Conservation (phyloP, 2,113 vertebrate species). For the Dromiciops gliroides region DNA sequence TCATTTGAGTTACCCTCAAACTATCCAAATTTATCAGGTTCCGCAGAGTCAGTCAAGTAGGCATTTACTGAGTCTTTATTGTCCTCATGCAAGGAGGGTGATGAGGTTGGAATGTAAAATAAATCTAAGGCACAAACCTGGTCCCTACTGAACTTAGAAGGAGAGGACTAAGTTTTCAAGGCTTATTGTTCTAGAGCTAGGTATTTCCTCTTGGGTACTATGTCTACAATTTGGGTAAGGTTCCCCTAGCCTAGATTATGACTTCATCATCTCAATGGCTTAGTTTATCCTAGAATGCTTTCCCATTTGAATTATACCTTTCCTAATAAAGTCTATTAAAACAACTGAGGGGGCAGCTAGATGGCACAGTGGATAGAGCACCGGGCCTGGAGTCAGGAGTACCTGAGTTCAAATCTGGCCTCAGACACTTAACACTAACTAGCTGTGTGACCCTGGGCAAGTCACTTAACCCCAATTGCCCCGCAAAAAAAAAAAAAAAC, state of each 20-base stretch:
- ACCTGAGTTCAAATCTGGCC: no score
- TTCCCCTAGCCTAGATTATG: slow-evolving; percentile 35
- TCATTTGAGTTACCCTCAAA: slow-evolving; percentile 4
- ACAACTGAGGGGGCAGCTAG: no score
- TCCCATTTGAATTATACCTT: slow-evolving; percentile 55
- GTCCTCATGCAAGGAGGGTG: background rate
- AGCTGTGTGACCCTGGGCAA: no score
- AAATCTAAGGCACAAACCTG: slow-evolving; percentile 23
- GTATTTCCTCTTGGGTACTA: slow-evolving; percentile 4
- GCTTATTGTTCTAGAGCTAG: background rate
- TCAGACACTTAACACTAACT: no score
- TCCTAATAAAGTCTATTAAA: slow-evolving; percentile 48
- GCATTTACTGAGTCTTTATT: background rate
- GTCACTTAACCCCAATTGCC: no score
- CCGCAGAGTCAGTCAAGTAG: background rate
- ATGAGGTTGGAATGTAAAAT: slow-evolving; percentile 7
- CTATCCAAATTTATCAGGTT: slow-evolving; percentile 2
- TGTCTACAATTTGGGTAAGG: slow-evolving; percentile 5
- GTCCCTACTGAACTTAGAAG: background rate
- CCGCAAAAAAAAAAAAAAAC: no score
- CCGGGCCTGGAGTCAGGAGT: no score
- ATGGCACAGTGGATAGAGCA: no score
- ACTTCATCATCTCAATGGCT: slow-evolving; percentile 49
- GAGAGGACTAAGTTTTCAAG: background rate
- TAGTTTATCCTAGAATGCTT: slow-evolving; percentile 46